Conservation (phyloP, 2,113 vertebrate species). For the Ailuropoda melanoleuca region DNA sequence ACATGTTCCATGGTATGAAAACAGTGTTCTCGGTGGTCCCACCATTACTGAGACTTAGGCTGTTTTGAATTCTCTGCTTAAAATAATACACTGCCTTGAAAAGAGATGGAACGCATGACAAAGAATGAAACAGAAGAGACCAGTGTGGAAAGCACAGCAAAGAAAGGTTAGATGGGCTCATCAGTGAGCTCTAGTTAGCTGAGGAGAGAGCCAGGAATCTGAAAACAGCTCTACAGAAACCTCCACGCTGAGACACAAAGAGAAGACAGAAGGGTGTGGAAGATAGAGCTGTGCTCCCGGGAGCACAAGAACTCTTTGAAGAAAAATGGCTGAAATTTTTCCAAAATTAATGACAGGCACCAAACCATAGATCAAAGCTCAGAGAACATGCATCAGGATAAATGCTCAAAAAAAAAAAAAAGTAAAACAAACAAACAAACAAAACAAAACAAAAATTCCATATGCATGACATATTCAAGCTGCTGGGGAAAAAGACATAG, state of each 20-base stretch:
- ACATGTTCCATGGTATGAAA: not conserved
- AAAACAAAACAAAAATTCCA: not conserved
- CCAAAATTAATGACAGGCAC: not conserved
- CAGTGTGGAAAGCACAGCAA: rapidly evolving
- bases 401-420: not conserved
- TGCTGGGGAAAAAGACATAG: rapidly evolving
- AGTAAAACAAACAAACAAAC: not conserved
- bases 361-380: not conserved
- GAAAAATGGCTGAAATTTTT: not conserved
- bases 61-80: not conserved
- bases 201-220: not conserved
- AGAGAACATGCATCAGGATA: not conserved
- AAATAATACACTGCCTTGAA: not conserved
- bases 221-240: not conserved
- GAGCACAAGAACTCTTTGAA: not conserved
- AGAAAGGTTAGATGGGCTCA: rapidly evolving
- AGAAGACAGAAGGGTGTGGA: not conserved
- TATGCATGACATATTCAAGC: not conserved
- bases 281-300: rapidly evolving
- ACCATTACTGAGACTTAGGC: not conserved
- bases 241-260: not conserved
- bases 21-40: not conserved
- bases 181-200: rapidly evolving
- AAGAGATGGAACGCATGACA: not conserved
- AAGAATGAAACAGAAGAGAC: not conserved